Base-by-base conservation (phyloP, 1,140 invertebrate genomes). In the Macrostomum lignano region DNA sequence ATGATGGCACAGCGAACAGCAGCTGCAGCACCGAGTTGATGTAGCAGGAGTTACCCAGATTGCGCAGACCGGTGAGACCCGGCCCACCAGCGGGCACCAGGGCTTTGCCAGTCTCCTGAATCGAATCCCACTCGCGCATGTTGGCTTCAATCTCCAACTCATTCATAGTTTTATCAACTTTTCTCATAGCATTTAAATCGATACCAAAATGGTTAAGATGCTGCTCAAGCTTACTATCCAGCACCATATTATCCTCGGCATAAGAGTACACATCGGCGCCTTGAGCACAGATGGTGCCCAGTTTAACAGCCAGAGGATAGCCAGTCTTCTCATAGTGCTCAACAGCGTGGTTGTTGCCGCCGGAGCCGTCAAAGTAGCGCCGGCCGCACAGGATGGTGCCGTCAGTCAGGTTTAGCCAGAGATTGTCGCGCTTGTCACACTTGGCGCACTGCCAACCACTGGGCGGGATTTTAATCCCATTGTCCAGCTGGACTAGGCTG, bases 341-440 rank as follows among this genome's bases (percentile, higher is more conserved):
- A 10, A 81, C 65, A 7, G 84, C 86, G 56, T 98, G 91, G 58
- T 93, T 79, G 51, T 96, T 96, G 9, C 88, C 91, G 7, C 84
- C 84, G 30, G 71, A 70, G n/a, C 86, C 82, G 61, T 93, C 81
- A 43, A 73, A 84, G 58, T 48, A 53, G 44, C 68, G 69, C 25
- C 91, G 63, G 0, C 91, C 91, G 60, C 91, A 98, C 2, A 84
- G 54, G 42, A 98, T 77, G 10, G 69, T 63, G 3, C 88, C 91
- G 56, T 98, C 86, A 0, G 78, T 84, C 15, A 98, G 61, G 62
- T 98, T 98, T 7, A 98, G 54, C 91, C 91, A 98, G 0, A 99
- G 60, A 62, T 98, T 98, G 40, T 69, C 72, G 6, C 69, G 77
- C 23, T 88, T 62, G 46, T 86, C 79, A 61, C 91, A 98, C 44